Evolutionary conservation across 2,888 invertebrate species (phyloP).

Genomic region (Leucoptera coffeella): DNA sequence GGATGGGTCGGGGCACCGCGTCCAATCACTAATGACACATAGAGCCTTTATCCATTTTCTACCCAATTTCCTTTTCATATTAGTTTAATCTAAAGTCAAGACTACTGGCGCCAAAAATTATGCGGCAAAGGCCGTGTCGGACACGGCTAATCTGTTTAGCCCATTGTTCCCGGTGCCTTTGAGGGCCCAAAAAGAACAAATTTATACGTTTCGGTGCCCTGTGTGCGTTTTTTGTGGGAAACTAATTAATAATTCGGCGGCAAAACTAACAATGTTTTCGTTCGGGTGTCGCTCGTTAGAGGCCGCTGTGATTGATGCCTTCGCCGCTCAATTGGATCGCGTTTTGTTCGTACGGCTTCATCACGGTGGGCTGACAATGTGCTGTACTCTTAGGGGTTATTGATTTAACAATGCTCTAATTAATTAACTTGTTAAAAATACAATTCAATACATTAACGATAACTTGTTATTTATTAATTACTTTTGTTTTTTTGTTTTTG

Average conservation of each 20-base stretch:
- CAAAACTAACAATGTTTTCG: constrained; percentile 56
- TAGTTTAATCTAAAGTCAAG: constrained; percentile 51
- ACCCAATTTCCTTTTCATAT: constrained; percentile 53
- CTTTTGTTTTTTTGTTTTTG: too few relatives aligned
- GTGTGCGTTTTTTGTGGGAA: constrained; percentile 49
- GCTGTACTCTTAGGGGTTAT: too few relatives aligned
- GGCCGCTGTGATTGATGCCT: constrained; percentile 29
- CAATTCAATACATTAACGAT: too few relatives aligned
- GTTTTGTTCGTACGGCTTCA: too few relatives aligned
- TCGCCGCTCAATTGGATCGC: constrained; percentile 19
- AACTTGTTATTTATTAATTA: too few relatives aligned
- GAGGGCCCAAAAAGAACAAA: constrained; percentile 52
- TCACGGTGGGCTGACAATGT: too few relatives aligned
- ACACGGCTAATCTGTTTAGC: constrained; percentile 46
- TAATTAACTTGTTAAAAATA: too few relatives aligned
- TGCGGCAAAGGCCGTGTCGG: constrained; percentile 45
- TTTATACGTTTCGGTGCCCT: constrained; percentile 51
- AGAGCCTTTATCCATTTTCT: constrained; percentile 47
- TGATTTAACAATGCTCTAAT: too few relatives aligned
- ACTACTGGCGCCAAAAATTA: constrained; percentile 55
- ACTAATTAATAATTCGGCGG: constrained; percentile 56
- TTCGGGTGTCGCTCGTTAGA: constrained; percentile 20
- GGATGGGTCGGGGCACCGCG: constrained; percentile 22
- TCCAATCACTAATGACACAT: constrained; percentile 50
- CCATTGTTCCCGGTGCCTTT: constrained; percentile 41